A percentile compares a stretch with the other conserved stretches of the same genome.
Evolutionary conservation across 1,140 invertebrate species (phyloP).

Genomic region (Drosophila arawakana): DNA sequence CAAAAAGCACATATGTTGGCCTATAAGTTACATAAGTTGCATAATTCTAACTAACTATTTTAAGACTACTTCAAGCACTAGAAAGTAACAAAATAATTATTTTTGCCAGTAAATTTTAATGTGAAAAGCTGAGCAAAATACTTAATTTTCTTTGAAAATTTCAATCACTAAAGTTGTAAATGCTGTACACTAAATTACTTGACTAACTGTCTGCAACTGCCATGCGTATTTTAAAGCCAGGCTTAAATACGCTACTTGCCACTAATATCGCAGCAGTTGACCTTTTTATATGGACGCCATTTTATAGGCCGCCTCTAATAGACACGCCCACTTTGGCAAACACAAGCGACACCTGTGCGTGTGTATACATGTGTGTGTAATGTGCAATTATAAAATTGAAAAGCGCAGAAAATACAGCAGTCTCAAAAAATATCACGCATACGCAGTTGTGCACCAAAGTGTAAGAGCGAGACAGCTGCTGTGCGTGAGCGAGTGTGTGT

Average conservation of each 20-base stretch:
- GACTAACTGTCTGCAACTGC: not conserved
- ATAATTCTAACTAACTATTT: too few species aligned
- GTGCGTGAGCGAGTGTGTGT: conserved; percentile 22
- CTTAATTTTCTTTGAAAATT: too few species aligned
- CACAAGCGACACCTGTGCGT: conserved; percentile 32
- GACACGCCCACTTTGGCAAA: conserved; percentile 64
- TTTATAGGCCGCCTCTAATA: conserved; percentile 60
- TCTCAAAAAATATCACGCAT: conserved; percentile 61
- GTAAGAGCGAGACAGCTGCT: conserved; percentile 46
- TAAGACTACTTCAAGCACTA: too few species aligned
- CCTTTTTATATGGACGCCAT: conserved; percentile 65
- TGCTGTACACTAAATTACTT: not conserved
- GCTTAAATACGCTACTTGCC: conserved; percentile 15
- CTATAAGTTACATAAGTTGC: too few species aligned
- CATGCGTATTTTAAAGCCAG: conserved; percentile 5
- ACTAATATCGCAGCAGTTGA: conserved; percentile 8
- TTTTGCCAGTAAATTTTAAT: too few species aligned
- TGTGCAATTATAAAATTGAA: conserved; percentile 68
- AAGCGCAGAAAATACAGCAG: not conserved
- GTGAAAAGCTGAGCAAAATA: too few species aligned
- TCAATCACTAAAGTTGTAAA: too few species aligned
- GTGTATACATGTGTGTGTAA: conserved; percentile 31
- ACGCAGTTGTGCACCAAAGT: conserved; percentile 57
- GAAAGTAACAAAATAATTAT: too few species aligned
- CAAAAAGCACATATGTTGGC: too few species aligned